Percentiles rank a stretch among this genome's conserved stretches.
Conservation (phyloP, 1,140 invertebrate genomes). For the Penaeus chinensis region DNA sequence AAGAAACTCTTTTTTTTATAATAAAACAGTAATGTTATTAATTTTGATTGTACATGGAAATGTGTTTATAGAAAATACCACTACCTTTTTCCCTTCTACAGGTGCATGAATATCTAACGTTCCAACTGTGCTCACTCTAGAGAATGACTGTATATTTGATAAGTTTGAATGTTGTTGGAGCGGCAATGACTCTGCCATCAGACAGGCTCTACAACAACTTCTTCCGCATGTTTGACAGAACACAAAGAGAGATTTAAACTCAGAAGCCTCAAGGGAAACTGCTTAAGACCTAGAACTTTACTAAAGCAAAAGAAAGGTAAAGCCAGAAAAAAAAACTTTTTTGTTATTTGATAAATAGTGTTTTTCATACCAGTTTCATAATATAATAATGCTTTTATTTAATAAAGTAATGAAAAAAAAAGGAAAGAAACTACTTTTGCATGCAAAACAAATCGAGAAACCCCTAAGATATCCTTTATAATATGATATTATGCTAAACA, state of each 20-base stretch:
- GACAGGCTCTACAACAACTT: constrained; percentile 99
- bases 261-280: constrained; percentile 80
- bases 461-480: too few species aligned
- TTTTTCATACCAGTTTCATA: not conserved
- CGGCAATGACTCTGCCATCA: constrained; percentile 96
- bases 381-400: not conserved
- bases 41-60: constrained; percentile 22
- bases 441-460: too few species aligned
- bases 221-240: constrained; percentile 96
- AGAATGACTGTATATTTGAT: constrained; percentile 99
- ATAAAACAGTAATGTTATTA: constrained; percentile 4
- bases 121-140: constrained; percentile 99
- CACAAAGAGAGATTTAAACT: constrained; percentile 86
- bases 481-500: too few species aligned
- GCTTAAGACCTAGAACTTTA: constrained; percentile 92
- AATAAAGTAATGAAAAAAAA: too few species aligned
- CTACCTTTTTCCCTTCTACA: constrained; percentile 68
- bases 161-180: constrained; percentile 99
- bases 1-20: too few species aligned
- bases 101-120: constrained; percentile 98
- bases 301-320: constrained; percentile 89
- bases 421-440: too few species aligned
- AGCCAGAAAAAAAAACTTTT: too few species aligned
- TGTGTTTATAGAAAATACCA: not conserved
- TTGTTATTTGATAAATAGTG: constrained; percentile 17